Evolutionary conservation across 2,797 vertebrate species (phyloP).

Genomic region (Lates japonicus): DNA sequence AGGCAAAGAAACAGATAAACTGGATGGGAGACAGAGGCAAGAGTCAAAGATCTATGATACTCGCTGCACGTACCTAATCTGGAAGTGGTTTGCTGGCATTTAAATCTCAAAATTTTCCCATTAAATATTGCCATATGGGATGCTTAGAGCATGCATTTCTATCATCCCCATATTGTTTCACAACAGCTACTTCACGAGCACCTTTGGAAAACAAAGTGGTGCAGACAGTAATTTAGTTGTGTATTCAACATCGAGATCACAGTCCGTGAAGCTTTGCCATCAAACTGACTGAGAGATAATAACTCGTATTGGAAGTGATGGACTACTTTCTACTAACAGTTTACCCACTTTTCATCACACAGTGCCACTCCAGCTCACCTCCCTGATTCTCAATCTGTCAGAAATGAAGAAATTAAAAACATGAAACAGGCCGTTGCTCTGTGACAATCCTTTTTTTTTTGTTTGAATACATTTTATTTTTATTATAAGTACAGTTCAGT

Average conservation of each 20-base stretch:
- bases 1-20: neutral
- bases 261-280: conserved; percentile 47
- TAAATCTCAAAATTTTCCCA: conserved; percentile 12
- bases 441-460: conserved; percentile 70
- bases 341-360: conserved; percentile 47
- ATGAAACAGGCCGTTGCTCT: conserved; percentile 64
- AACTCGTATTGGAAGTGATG: conserved; percentile 41
- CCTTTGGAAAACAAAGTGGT: conserved; percentile 46
- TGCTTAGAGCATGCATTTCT: neutral
- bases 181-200: conserved; percentile 26
- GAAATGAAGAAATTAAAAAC: conserved; percentile 51
- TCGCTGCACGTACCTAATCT: neutral
- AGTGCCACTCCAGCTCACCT: conserved; percentile 22
- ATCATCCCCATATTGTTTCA: neutral
- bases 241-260: conserved; percentile 49
- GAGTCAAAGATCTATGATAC: neutral
- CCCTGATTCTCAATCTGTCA: conserved; percentile 27
- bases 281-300: conserved; percentile 52
- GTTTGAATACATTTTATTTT: conserved; percentile 93
- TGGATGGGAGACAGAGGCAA: neutral
- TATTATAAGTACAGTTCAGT: conserved; percentile 94
- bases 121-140: neutral
- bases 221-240: conserved; percentile 49
- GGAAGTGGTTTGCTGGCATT: neutral
- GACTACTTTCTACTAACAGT: conserved; percentile 46